These are phyloP conservation scores for Pyrgus malvae DNA, from an alignment of 2,888 invertebrate species.

Conservation along the genomic window DNA sequence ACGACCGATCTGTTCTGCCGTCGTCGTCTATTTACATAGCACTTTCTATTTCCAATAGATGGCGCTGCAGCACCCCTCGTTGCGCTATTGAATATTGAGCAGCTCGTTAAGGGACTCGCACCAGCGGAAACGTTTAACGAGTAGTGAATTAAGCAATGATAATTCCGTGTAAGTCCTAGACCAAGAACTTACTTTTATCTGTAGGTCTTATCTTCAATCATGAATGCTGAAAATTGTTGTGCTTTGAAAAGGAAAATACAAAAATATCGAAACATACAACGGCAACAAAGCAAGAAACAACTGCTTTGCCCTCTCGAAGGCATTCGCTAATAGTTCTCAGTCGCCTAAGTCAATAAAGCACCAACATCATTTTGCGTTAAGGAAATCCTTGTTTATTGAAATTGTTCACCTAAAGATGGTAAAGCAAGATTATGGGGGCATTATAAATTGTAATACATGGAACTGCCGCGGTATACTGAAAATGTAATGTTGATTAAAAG, in stretches of 20 bases:
- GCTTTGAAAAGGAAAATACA: too few relatives aligned
- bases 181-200: too few relatives aligned
- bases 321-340: background rate
- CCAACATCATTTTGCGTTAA: slow-evolving; percentile 3
- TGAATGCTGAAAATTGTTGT: too few relatives aligned
- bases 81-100: slow-evolving; percentile 45
- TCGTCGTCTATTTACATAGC: slow-evolving; percentile 59
- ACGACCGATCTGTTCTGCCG: slow-evolving; percentile 44
- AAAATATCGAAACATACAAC: too few relatives aligned
- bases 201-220: too few relatives aligned
- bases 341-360: background rate
- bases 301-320: too few relatives aligned
- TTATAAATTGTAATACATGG: slow-evolving; percentile 9
- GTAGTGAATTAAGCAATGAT: background rate
- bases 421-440: slow-evolving; percentile 1
- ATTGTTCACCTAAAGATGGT: slow-evolving; percentile 14
- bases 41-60: slow-evolving; percentile 72
- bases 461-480: slow-evolving; percentile 2
- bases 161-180: background rate
- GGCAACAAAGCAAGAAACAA: too few relatives aligned
- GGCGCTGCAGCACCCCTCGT: slow-evolving; percentile 46
- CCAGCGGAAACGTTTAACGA: slow-evolving; percentile 6
- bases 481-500: slow-evolving; percentile 18
- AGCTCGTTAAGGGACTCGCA: slow-evolving; percentile 34
- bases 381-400: slow-evolving; percentile 10